Evolutionary conservation across 2,113 vertebrate species (phyloP), one percentile per base, ranked within the genome.

Genomic region (Sinocyclocheilus anophthalmus): DNA sequence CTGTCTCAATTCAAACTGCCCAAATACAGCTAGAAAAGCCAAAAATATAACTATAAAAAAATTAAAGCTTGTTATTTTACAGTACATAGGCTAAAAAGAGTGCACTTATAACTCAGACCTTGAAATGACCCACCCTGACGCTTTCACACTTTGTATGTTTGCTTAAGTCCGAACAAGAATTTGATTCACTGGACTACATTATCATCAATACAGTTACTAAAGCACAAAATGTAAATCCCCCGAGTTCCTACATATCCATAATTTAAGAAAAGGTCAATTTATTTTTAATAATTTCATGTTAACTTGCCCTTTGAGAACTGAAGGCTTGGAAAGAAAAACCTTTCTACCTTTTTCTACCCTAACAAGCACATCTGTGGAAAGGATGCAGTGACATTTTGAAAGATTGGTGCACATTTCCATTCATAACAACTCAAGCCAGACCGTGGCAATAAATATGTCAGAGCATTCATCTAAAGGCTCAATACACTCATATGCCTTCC

Each of bases 381-480:
- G 63, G 26, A 22, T 33, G 45, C 13, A 81, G 7, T 65, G 37
- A 82, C 9, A 26, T 48, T 81, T 48, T 30, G 65, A 84, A 73
- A 39, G 50, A 84, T 72, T 42, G 30, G 37, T 70, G 24, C 30
- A 69, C 22, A 30, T 67, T 65, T 78, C 33, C 20, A 59, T 85
- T 42, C 72, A 81, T 2, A 33, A 84, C 45, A 61, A 18, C 76
- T 79, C 53, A 61, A 80, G 39, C 70, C 70, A 75, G 69, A 73
- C 53, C 33, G 8, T 59, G 69, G 69, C 63, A 69, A 82, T 70
- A 82, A 53, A 84, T 72, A 83, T 48, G 13, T 22, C 81, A 42
- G 50, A 84, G 30, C 76, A 12, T 77, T 79, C 76, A 57, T 50
- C 69, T 18, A 61, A 57, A 67, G 33, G 3, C 53, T 53, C 73